Evolutionary conservation across 2,888 invertebrate species (phyloP).

Genomic region (Drosophila borealis): DNA sequence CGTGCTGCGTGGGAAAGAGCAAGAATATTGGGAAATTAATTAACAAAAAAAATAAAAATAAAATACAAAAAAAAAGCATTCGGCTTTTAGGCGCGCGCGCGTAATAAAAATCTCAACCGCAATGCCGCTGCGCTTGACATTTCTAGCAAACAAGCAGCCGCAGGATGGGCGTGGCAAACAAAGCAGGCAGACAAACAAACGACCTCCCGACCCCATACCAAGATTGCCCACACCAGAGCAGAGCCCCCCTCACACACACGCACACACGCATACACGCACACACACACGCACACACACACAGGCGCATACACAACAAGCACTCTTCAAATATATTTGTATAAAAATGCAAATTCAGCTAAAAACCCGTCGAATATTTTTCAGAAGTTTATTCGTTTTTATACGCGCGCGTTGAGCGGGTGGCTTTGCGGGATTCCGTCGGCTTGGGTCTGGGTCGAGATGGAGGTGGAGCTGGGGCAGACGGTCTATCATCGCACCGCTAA

Average conservation of each 20-base stretch:
- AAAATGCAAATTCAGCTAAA: constrained; percentile 83
- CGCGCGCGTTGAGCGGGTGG: constrained; percentile 46
- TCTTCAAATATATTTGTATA: constrained; percentile 81
- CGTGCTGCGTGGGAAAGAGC: constrained; percentile 87
- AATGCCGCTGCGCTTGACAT: constrained; percentile 67
- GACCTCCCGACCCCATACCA: constrained; percentile 31
- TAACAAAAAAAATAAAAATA: constrained; percentile 20
- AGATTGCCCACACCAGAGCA: constrained; percentile 6
- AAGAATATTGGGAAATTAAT: constrained; percentile 25
- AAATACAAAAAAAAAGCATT: constrained; percentile 25
- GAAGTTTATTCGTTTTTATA: constrained; percentile 65
- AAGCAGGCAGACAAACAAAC: constrained; percentile 65
- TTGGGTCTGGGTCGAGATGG: neutral
- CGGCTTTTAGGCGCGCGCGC: constrained; percentile 35
- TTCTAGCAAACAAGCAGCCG: constrained; percentile 28
- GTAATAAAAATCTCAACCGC: constrained; percentile 67
- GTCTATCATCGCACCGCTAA: constrained; percentile 56
- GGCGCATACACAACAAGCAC: constrained; percentile 60
- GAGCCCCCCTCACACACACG: neutral
- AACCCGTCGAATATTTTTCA: constrained; percentile 76
- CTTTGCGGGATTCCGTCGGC: constrained; percentile 31
- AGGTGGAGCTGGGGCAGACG: neutral
- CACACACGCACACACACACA: constrained; percentile 4
- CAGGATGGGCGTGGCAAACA: constrained; percentile 39
- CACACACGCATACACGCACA: constrained; percentile 14